A percentile compares a stretch with the other conserved stretches of the same genome.
These are phyloP conservation scores for Muscicapa striata DNA, from an alignment of 2,797 vertebrate species.

Conservation along the genomic window DNA sequence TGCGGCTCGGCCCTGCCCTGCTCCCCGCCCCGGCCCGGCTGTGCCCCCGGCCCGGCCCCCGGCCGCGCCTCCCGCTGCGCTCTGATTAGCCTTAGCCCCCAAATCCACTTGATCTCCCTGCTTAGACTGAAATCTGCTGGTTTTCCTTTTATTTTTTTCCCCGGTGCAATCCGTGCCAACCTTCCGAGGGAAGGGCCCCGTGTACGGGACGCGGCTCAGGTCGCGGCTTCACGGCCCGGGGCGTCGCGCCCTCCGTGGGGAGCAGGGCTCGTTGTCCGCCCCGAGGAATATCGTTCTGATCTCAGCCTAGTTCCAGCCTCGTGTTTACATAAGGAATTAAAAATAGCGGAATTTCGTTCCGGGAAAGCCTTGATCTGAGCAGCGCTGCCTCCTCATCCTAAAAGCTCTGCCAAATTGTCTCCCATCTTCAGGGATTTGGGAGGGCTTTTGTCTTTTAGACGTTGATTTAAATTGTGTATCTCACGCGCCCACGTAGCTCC, in stretches of 20 bases:
- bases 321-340: slow-evolving; percentile 52
- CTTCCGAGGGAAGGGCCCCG: neutral
- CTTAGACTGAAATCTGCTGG: neutral
- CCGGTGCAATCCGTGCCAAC: neutral
- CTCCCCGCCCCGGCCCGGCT: neutral
- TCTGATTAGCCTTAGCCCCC: neutral
- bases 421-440: neutral
- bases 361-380: neutral
- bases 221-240: neutral
- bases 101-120: neutral
- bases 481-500: neutral
- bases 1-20: neutral
- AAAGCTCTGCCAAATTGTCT: neutral
- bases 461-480: neutral
- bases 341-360: slow-evolving; percentile 3
- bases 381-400: neutral
- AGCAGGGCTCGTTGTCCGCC: fast-evolving
- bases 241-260: neutral
- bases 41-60: neutral
- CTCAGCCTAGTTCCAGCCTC: slow-evolving; percentile 13
- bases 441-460: slow-evolving; percentile 47
- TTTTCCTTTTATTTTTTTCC: neutral
- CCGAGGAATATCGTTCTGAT: neutral
- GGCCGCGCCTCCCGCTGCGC: neutral
- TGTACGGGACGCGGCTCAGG: neutral